A percentile compares a stretch with the other conserved stretches of the same genome.
These are phyloP conservation scores for Cyphomyrmex costatus DNA, from an alignment of 1,140 invertebrate species.

Conservation along the genomic window DNA sequence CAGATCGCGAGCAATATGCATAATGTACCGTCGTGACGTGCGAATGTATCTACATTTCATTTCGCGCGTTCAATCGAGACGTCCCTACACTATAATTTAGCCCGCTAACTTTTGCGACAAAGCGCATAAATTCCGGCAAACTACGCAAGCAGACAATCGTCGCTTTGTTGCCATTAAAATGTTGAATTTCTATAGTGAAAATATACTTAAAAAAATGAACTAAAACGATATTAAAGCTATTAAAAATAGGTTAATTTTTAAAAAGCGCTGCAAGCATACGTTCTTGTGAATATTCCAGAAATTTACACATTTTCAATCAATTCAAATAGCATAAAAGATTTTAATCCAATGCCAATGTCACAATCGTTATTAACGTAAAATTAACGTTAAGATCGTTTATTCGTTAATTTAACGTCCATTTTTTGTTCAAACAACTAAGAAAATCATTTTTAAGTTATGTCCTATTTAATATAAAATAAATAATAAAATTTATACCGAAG, in stretches of 20 bases:
- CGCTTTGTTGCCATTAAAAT: neutral
- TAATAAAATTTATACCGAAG: too few relatives aligned
- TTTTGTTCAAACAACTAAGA: too few relatives aligned
- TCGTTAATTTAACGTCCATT: neutral
- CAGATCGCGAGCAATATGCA: conserved; percentile 62
- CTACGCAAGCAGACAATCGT: conserved; percentile 4
- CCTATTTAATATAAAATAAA: too few relatives aligned
- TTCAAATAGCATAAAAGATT: neutral
- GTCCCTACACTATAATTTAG: conserved; percentile 55
- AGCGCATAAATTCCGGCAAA: conserved; percentile 47
- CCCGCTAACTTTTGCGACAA: conserved; percentile 50
- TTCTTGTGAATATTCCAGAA: neutral
- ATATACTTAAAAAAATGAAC: neutral
- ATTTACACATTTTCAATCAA: neutral
- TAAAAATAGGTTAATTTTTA: neutral
- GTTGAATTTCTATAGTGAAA: neutral
- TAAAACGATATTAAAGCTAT: neutral
- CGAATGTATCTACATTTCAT: conserved; percentile 66
- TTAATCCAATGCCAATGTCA: neutral
- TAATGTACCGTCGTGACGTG: conserved; percentile 57
- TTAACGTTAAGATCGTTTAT: neutral
- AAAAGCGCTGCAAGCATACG: neutral
- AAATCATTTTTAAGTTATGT: too few relatives aligned
- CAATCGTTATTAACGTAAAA: neutral
- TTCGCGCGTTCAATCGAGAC: conserved; percentile 51